Percentiles rank a stretch among this genome's conserved stretches.
phyloP scores from a whole-genome alignment of 1,140 invertebrate genomes.

The Medauroidea extradentata region DNA sequence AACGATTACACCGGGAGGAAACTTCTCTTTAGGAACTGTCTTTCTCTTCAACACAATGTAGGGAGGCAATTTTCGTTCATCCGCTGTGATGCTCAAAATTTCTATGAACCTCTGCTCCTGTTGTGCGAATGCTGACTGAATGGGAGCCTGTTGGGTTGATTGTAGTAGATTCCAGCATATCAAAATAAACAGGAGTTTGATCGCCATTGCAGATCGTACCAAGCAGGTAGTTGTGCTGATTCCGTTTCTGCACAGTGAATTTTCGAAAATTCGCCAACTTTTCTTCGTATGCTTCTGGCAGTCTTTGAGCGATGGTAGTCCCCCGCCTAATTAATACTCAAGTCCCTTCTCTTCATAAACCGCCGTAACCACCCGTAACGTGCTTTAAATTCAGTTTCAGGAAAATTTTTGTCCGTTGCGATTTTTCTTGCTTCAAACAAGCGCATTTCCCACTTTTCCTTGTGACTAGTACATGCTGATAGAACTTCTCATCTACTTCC shows the following conservation, averaged over 20 bases:
- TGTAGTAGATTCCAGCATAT: slow-evolving; percentile 14
- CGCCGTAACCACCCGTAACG: slow-evolving; percentile 6
- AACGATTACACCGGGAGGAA: slow-evolving; percentile 12
- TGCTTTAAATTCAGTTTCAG: slow-evolving; percentile 6
- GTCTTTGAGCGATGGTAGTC: slow-evolving; percentile 7
- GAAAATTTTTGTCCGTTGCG: not conserved
- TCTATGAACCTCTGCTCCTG: slow-evolving; percentile 9
- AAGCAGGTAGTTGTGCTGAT: slow-evolving; percentile 11
- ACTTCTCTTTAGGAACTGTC: slow-evolving; percentile 6
- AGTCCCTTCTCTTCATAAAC: slow-evolving; percentile 6
- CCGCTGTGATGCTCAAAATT: slow-evolving; percentile 17
- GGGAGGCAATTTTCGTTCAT: slow-evolving; percentile 15
- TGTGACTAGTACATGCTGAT: too few relatives aligned
- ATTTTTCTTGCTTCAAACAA: not conserved
- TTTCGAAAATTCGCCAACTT: slow-evolving; percentile 12
- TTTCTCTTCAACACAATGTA: slow-evolving; percentile 15
- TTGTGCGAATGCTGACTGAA: not conserved
- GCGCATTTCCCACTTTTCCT: not conserved
- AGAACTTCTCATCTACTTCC: too few relatives aligned
- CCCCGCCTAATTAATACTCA: not conserved
- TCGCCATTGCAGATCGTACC: slow-evolving; percentile 19
- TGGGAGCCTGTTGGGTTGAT: slow-evolving; percentile 10
- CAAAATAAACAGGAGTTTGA: slow-evolving; percentile 19
- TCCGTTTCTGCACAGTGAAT: slow-evolving; percentile 6
- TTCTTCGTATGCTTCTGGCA: slow-evolving; percentile 13